Conservation (phyloP, 2,797 vertebrate genomes). For the Coreius guichenoti region DNA sequence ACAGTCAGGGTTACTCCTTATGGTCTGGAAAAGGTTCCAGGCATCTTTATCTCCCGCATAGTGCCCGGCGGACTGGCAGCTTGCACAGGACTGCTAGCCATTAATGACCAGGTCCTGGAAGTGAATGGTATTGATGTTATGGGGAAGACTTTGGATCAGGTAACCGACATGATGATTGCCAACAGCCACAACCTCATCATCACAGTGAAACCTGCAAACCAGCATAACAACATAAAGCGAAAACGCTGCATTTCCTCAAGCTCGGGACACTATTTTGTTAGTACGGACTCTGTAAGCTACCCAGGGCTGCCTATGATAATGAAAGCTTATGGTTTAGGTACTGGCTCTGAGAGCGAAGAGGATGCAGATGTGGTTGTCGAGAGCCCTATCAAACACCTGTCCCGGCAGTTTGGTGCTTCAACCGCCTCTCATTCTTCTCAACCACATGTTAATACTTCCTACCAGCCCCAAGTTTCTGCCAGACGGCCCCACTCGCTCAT, state of each 20-base stretch:
- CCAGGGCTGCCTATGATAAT: conserved; percentile 58
- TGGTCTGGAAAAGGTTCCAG: conserved; percentile 84
- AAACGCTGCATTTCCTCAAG: conserved; percentile 74
- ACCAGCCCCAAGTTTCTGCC: conserved; percentile 17
- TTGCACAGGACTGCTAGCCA: conserved; percentile 84
- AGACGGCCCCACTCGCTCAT: conserved; percentile 27
- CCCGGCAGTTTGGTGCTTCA: conserved; percentile 67
- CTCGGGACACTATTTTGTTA: conserved; percentile 77
- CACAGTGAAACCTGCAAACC: conserved; percentile 87
- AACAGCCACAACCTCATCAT: conserved; percentile 88
- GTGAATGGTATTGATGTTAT: conserved; percentile 88
- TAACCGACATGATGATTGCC: conserved; percentile 91
- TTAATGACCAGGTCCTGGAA: conserved; percentile 87
- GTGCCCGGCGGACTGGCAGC: conserved; percentile 85
- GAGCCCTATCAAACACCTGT: conserved; percentile 74
- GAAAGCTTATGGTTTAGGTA: conserved; percentile 72
- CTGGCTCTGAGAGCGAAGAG: conserved; percentile 83
- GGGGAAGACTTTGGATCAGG: conserved; percentile 86
- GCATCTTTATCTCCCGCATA: conserved; percentile 87
- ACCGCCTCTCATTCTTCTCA: conserved; percentile 57
- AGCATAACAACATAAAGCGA: conserved; percentile 85
- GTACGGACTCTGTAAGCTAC: conserved; percentile 77
- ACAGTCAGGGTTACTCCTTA: conserved; percentile 83
- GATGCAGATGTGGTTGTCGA: conserved; percentile 84
- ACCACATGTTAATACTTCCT: conserved; percentile 50